A percentile compares a stretch with the other conserved stretches of the same genome.
Evolutionary conservation across 30 jellyfish, hydroid and myxozoan species (phyloP).

Genomic region (Aurelia sp.): DNA sequence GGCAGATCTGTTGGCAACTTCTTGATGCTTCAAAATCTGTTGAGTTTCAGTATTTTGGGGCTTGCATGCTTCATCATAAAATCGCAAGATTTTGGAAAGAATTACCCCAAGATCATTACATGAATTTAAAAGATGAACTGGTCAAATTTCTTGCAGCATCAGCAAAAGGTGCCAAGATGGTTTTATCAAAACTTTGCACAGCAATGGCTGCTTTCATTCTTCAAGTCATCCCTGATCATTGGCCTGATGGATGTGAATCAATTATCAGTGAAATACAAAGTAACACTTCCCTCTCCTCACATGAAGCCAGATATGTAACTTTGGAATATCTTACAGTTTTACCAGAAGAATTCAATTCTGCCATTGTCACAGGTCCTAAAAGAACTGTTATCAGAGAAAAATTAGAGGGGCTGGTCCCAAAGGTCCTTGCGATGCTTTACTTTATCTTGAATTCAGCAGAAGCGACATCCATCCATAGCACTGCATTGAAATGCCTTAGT

Average conservation of each 20-base stretch:
- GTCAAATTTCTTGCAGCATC: slow-evolving; percentile 15
- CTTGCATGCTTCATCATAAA: slow-evolving; percentile 74
- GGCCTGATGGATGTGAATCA: slow-evolving; percentile 42
- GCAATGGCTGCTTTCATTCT: slow-evolving; percentile 60
- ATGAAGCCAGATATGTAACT: slow-evolving; percentile 4
- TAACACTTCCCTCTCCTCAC: not conserved
- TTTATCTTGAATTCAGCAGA: slow-evolving; percentile 24
- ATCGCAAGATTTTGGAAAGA: slow-evolving; percentile 62
- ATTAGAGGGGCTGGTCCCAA: slow-evolving; percentile 39
- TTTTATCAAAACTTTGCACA: slow-evolving; percentile 61
- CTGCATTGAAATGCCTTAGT: slow-evolving; percentile 47
- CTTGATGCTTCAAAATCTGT: slow-evolving; percentile 55
- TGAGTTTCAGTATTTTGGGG: slow-evolving; percentile 88
- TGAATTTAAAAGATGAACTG: slow-evolving; percentile 61
- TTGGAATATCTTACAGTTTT: slow-evolving; percentile 60
- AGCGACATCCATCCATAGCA: not conserved
- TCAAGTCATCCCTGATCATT: slow-evolving; percentile 45
- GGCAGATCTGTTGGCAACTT: slow-evolving; percentile 86
- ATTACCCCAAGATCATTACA: slow-evolving; percentile 52
- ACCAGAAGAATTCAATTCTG: slow-evolving; percentile 69
- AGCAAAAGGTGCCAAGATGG: slow-evolving; percentile 63
- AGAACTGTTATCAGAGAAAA: slow-evolving; percentile 43
- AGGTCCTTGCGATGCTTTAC: slow-evolving; percentile 42
- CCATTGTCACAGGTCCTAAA: slow-evolving; percentile 42
- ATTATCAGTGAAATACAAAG: slow-evolving; percentile 33